Base-by-base conservation (phyloP, 2,797 vertebrate genomes). In the Zalophus californianus region DNA sequence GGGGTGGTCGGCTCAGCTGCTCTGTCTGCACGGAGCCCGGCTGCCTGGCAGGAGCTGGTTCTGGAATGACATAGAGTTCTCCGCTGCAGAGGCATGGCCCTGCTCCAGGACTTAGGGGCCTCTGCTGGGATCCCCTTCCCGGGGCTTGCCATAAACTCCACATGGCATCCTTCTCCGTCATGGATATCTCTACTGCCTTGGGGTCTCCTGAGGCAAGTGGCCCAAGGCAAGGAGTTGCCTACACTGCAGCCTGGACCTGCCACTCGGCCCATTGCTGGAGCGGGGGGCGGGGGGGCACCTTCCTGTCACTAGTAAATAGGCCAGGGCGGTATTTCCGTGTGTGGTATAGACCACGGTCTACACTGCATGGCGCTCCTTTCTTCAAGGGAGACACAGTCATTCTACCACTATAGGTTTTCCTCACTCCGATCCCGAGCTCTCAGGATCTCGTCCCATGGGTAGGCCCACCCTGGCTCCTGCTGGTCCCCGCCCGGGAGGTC, bases 161-260 rank as follows among this genome's bases (percentile, higher is more conserved):
- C 50, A 0, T 7, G 9, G 50, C 77, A 3, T 52, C 95, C 60
- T 14, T n/a, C 4, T 48, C 29, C 35, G 1, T 29, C 48, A 20
- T 52, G 1, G 8, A 18, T 10, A 0, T 38, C 35, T 64, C 32
- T 20, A 1, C 25, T 9, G 1, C 66, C 3, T 1, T 21, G 13
- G 13, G 54, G 2, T 21, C 44, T 21, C 1, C 25, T 1, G 15
- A 62, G 70, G 41, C 60, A 38, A 18, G 6, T 3, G 35, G 35
- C 2, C 83, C 15, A 16, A 8, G 20, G 5, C 0, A 5, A 18
- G 54, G 62, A 54, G 35, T 8, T 7, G 35, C 70, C 41, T 18
- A 16, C 20, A 3, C 64, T 21, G 44, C 48, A 8, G 3, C n/a
- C 68, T 1, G 10, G 29, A 21, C 44, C 35, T 7, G 35, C 73